Evolutionary conservation across 1,140 invertebrate genomes (phyloP).

Genomic region (Bathynomus jamesi): DNA sequence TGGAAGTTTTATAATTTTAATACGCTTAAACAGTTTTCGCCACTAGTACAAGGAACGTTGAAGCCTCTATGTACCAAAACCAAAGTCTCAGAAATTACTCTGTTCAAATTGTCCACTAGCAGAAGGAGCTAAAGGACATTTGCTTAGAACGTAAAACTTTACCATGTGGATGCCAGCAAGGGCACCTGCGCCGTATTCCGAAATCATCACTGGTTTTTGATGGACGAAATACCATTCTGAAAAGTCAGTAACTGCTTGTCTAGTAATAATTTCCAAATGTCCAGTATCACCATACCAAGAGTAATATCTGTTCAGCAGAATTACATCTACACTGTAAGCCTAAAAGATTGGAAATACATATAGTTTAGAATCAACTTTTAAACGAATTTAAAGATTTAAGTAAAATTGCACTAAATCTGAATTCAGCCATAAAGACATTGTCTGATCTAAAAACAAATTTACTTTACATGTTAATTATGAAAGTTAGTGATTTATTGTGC

Average conservation of each 20-base stretch:
- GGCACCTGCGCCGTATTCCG: constrained; percentile 92
- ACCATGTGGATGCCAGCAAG: constrained; percentile 73
- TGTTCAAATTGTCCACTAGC: neutral
- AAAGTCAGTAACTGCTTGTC: constrained; percentile 66
- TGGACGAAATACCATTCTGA: constrained; percentile 69
- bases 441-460: neutral
- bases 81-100: too few species aligned
- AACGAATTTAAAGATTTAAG: neutral
- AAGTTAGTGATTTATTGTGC: too few species aligned
- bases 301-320: constrained; percentile 91
- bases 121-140: neutral
- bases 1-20: too few species aligned
- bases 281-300: constrained; percentile 86
- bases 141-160: constrained; percentile 14
- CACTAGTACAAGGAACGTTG: too few species aligned
- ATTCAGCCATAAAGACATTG: neutral
- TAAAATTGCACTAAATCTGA: neutral
- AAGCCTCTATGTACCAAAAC: too few species aligned
- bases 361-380: neutral
- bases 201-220: constrained; percentile 84
- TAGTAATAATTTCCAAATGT: constrained; percentile 62
- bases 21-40: too few species aligned
- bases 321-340: constrained; percentile 38
- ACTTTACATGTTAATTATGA: neutral
- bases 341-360: too few species aligned